These are phyloP conservation scores for Leuciscus idus DNA, from an alignment of 2,113 vertebrate species.

Conservation along the genomic window DNA sequence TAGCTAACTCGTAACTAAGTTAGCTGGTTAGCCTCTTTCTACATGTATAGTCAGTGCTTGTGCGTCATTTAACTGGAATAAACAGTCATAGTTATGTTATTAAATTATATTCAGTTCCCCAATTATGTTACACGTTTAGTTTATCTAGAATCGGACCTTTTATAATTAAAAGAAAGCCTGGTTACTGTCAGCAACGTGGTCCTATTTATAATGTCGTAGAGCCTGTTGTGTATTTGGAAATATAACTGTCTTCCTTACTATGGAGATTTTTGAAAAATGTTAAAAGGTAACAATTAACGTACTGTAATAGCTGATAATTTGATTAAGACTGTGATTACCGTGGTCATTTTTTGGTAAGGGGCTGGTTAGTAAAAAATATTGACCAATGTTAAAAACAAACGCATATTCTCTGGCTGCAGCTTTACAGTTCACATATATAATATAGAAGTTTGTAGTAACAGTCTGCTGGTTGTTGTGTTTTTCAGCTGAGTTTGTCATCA, in stretches of 20 bases:
- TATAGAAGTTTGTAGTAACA: neutral
- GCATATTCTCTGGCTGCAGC: neutral
- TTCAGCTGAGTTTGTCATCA: slow-evolving; percentile 94
- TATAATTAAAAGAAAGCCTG: neutral
- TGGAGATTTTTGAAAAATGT: neutral
- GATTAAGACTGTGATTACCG: neutral
- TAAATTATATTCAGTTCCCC: neutral
- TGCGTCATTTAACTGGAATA: neutral
- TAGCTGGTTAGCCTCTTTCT: slow-evolving; percentile 4
- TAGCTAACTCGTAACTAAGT: neutral
- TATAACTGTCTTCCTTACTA: neutral
- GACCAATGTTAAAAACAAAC: neutral
- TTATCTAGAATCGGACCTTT: neutral
- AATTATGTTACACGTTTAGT: neutral
- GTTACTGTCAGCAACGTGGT: neutral
- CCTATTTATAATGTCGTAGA: neutral
- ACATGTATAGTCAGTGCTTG: neutral
- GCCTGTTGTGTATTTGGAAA: neutral
- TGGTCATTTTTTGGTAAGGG: neutral
- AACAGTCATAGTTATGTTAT: neutral
- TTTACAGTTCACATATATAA: neutral
- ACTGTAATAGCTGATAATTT: neutral
- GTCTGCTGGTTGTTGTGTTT: neutral
- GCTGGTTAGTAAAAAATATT: neutral
- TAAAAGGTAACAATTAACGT: neutral